These are phyloP conservation scores for Patella depressa DNA, from an alignment of 2,888 invertebrate genomes.

Conservation along the genomic window DNA sequence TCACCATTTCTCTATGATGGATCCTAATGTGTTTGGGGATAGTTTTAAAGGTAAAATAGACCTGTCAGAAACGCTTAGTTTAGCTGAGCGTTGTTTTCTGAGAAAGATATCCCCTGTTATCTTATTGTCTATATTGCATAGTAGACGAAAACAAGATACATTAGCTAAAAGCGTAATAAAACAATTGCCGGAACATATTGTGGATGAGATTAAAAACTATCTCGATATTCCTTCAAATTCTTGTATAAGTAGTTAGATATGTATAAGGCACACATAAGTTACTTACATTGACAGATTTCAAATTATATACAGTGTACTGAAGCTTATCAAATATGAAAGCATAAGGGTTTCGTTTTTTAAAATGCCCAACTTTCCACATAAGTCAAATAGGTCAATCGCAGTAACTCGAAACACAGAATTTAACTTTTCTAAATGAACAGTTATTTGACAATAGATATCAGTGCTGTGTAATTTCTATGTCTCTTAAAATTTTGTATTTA, in stretches of 20 bases:
- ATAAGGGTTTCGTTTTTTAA: too few species aligned
- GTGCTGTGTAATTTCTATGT: too few species aligned
- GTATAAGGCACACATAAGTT: too few species aligned
- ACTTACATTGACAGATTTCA: too few species aligned
- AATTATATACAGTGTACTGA: too few species aligned
- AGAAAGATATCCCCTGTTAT: conserved; percentile 51
- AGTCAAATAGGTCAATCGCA: too few species aligned
- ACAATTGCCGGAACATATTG: conserved; percentile 30
- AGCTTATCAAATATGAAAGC: too few species aligned
- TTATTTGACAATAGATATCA: too few species aligned
- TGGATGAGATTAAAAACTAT: conserved; percentile 32
- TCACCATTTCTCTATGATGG: conserved; percentile 15
- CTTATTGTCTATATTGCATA: conserved; percentile 50
- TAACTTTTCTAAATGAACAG: too few species aligned
- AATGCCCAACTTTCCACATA: too few species aligned
- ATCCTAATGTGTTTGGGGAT: background rate
- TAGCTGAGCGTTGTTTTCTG: conserved; percentile 56
- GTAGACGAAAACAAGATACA: conserved; percentile 44
- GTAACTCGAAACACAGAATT: too few species aligned
- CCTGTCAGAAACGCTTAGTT: conserved; percentile 25
- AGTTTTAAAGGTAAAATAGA: background rate
- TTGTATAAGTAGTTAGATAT: conserved; percentile 38
- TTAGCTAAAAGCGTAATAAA: conserved; percentile 35
- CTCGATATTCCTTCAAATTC: conserved; percentile 28
- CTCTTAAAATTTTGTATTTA: too few species aligned